These are phyloP conservation scores for Kuschelorhynchus macadamiae DNA, from an alignment of 2,888 invertebrate genomes.

Conservation along the genomic window DNA sequence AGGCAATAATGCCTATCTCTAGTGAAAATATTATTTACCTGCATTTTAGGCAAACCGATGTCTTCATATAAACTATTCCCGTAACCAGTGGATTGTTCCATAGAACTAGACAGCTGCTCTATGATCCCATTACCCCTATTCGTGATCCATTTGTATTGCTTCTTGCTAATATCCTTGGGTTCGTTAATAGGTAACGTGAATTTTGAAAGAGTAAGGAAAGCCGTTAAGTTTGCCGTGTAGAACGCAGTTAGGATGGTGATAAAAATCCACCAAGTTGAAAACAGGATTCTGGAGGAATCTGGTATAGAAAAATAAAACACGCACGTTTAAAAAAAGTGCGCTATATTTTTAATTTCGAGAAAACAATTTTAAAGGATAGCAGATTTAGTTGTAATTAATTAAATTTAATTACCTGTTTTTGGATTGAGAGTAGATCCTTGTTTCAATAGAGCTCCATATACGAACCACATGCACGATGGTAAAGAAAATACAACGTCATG, in stretches of 20 bases:
- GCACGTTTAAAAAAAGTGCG: no score
- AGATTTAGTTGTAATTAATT: no score
- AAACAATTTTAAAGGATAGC: background rate
- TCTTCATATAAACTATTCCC: constrained; percentile 37
- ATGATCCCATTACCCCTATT: constrained; percentile 76
- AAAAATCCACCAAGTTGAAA: constrained; percentile 78
- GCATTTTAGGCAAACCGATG: constrained; percentile 24
- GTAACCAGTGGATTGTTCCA: background rate
- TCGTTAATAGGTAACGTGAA: constrained; percentile 85
- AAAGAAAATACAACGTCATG: constrained; percentile 74
- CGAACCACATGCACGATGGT: constrained; percentile 87
- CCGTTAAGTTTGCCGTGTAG: constrained; percentile 92
- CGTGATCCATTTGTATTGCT: constrained; percentile 79
- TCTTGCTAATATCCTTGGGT: constrained; percentile 76
- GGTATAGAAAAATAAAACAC: constrained; percentile 22
- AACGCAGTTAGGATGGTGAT: constrained; percentile 89
- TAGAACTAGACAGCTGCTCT: constrained; percentile 24
- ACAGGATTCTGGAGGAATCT: constrained; percentile 79
- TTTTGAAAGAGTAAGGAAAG: constrained; percentile 87
- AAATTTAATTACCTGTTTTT: constrained; percentile 84
- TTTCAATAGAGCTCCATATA: constrained; percentile 89
- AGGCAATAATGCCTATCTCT: no score
- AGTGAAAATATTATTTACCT: constrained; percentile 19
- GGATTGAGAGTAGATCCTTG: constrained; percentile 89
- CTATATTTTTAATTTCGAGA: no score